Conservation (phyloP, 2,797 vertebrate species). For the Avahi laniger region DNA sequence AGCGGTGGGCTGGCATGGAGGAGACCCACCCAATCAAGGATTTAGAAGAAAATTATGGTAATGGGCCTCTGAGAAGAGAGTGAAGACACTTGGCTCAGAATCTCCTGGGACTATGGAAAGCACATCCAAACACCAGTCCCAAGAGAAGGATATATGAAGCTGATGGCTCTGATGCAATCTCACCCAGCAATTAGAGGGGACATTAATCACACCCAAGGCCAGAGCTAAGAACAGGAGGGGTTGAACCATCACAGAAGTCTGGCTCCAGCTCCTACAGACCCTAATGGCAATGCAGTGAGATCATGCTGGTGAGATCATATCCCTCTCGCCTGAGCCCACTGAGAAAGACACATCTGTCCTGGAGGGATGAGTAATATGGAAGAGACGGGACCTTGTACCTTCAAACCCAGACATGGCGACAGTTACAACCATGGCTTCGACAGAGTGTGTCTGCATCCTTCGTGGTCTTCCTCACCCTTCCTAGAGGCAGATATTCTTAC, state of each 20-base stretch:
- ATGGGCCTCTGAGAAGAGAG: conserved; percentile 64
- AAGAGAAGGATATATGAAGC: conserved; percentile 49
- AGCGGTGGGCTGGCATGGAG: background rate
- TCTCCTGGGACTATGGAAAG: background rate
- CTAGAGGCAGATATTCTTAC: background rate
- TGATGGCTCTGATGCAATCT: conserved; percentile 54
- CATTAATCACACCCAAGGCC: conserved; percentile 40
- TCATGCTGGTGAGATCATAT: conserved; percentile 68
- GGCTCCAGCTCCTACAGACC: conserved; percentile 38
- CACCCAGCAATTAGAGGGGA: background rate
- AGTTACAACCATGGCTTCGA: background rate
- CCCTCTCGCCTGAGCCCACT: background rate
- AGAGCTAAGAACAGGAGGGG: background rate
- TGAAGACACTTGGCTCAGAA: conserved; percentile 24
- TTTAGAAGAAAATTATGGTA: conserved; percentile 66
- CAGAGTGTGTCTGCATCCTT: background rate
- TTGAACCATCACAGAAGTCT: background rate
- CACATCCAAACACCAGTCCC: conserved; percentile 16
- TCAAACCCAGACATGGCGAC: background rate
- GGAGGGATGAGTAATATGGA: background rate
- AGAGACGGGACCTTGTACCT: background rate
- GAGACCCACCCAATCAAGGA: conserved; percentile 35
- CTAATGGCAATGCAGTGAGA: conserved; percentile 60
- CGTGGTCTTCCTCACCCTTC: background rate
- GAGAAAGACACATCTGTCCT: background rate